Evolutionary conservation across 2,113 vertebrate genomes (phyloP).

Genomic region (Odontesthes bonariensis): DNA sequence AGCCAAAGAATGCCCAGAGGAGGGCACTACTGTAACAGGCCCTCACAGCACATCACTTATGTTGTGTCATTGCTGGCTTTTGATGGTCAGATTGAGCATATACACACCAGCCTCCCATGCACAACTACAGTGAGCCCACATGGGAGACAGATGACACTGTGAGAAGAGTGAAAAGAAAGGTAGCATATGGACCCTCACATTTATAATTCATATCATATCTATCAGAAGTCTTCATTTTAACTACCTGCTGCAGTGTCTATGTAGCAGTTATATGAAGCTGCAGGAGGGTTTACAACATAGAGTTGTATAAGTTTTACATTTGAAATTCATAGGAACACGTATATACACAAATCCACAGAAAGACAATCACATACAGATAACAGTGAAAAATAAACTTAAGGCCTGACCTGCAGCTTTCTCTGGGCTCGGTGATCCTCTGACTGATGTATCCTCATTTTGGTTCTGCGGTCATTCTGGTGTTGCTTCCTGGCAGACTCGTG

Average conservation of each 20-base stretch:
- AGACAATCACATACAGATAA: too few species aligned
- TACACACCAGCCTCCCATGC: neutral
- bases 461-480: conserved; percentile 52
- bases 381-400: neutral
- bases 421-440: conserved; percentile 61
- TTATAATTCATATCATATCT: too few species aligned
- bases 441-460: conserved; percentile 70
- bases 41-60: conserved; percentile 14
- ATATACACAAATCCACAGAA: neutral
- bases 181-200: too few species aligned
- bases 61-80: conserved; percentile 11
- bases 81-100: neutral
- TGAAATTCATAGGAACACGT: neutral
- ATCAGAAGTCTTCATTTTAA: too few species aligned
- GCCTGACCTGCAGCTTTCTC: conserved; percentile 68
- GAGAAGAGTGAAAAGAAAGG: too few species aligned
- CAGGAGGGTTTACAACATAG: neutral
- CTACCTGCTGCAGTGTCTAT: too few species aligned
- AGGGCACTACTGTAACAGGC: conserved; percentile 73
- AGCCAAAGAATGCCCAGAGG: conserved; percentile 67
- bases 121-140: neutral
- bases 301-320: neutral
- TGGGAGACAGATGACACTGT: too few species aligned
- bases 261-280: neutral
- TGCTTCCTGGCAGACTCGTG: conserved; percentile 61